These are phyloP conservation scores for Ichneumoninae sp. DNA, from an alignment of 2,888 invertebrate species.

Conservation along the genomic window DNA sequence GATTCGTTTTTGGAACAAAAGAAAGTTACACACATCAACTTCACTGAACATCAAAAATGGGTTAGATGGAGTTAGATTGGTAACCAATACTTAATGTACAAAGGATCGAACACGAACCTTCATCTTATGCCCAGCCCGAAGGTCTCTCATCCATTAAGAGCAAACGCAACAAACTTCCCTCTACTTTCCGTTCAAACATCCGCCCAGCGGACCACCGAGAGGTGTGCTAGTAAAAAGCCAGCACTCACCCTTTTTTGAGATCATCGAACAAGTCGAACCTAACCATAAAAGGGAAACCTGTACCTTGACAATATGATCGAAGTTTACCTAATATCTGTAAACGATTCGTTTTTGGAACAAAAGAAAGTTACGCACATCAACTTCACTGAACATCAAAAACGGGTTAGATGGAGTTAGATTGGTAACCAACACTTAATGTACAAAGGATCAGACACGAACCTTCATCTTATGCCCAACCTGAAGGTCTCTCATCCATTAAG, in stretches of 20 bases:
- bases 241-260: too few relatives aligned
- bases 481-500: too few relatives aligned
- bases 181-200: too few relatives aligned
- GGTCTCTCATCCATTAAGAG: too few relatives aligned
- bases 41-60: neutral
- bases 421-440: neutral
- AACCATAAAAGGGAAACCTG: constrained; percentile 12
- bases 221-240: too few relatives aligned
- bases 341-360: constrained; percentile 20
- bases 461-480: too few relatives aligned
- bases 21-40: constrained; percentile 34
- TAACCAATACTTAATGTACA: neutral
- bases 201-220: too few relatives aligned
- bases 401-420: neutral
- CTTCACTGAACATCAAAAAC: neutral
- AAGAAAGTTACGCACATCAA: constrained; percentile 43
- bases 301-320: neutral
- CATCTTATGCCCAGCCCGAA: too few relatives aligned
- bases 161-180: too few relatives aligned
- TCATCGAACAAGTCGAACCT: too few relatives aligned
- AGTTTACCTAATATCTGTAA: constrained; percentile 67
- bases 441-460: too few relatives aligned
- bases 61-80: neutral
- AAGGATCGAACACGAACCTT: too few relatives aligned
- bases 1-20: constrained; percentile 32